These are phyloP conservation scores for Lethenteron camtschaticum DNA, from an alignment of 2,113 vertebrate species.

Conservation along the genomic window DNA sequence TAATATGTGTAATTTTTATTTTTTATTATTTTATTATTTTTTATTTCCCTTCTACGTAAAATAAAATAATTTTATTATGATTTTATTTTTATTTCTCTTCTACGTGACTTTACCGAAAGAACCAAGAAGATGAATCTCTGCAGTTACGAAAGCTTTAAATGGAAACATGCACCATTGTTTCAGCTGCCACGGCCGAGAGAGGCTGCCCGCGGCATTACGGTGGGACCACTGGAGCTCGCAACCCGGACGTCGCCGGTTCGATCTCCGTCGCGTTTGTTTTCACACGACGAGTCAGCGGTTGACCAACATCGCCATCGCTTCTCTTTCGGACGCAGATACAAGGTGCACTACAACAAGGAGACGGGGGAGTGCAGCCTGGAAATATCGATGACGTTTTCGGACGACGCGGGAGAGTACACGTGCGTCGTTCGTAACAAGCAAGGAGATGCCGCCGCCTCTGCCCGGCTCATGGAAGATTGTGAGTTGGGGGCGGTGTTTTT, in stretches of 20 bases:
- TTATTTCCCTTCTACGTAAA: not conserved
- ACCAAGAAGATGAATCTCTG: no score
- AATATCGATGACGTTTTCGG: constrained; percentile 92
- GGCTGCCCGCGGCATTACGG: no score
- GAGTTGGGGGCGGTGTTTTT: not conserved
- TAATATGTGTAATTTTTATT: not conserved
- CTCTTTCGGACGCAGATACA: constrained; percentile 37
- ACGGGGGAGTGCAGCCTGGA: constrained; percentile 66
- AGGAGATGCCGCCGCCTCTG: constrained; percentile 60
- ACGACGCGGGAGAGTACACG: constrained; percentile 89
- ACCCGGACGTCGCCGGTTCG: no score
- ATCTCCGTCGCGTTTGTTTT: no score
- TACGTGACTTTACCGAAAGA: no score
- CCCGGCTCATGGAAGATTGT: constrained; percentile 74
- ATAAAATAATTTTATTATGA: no score
- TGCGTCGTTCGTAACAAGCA: constrained; percentile 54
- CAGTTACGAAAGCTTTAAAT: no score
- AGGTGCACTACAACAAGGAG: constrained; percentile 68
- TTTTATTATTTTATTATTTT: constrained; percentile 8
- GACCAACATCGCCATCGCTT: not conserved
- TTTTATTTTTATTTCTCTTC: no score
- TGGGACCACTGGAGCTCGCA: no score
- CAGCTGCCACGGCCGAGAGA: no score
- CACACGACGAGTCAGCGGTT: no score
- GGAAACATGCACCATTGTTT: no score